phyloP scores from a whole-genome alignment of 2,888 invertebrate genomes.

The Cephalotes varians region DNA sequence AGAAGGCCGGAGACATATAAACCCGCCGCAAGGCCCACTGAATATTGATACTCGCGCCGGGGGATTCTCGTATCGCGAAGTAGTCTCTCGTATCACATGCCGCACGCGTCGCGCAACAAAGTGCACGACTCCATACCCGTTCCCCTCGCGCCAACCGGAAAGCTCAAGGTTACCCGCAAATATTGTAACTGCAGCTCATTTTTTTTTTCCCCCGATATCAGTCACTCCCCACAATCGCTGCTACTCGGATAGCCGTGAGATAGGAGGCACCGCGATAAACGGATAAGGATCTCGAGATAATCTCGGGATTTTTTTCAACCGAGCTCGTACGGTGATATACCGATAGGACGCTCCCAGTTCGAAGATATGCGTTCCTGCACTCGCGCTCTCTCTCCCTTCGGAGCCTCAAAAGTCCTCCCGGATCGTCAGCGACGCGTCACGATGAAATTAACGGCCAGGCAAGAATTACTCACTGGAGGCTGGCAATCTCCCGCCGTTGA shows the following conservation, averaged over 20 bases:
- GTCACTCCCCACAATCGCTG: not conserved
- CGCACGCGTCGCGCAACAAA: conserved; percentile 38
- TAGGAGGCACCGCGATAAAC: not conserved
- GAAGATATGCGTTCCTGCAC: not conserved
- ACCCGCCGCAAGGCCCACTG: not conserved
- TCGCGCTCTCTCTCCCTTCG: not conserved
- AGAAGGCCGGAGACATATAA: conserved; percentile 9
- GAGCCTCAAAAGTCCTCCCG: not conserved
- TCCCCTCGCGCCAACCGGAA: conserved; percentile 10
- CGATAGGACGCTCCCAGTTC: not conserved
- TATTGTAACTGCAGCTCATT: conserved; percentile 4
- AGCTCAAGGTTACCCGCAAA: conserved; percentile 35
- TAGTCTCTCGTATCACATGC: conserved; percentile 28
- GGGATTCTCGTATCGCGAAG: conserved; percentile 22
- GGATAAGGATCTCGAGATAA: conserved; percentile 11
- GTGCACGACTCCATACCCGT: conserved; percentile 17
- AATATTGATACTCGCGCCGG: conserved; percentile 37
- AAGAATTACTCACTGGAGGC: conserved; percentile 11
- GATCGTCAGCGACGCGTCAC: not conserved
- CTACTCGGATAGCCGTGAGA: not conserved
- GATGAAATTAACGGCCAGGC: not conserved
- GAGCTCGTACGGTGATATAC: not conserved
- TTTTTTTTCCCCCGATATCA: conserved; percentile 19
- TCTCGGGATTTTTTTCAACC: not conserved
- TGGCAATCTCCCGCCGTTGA: not conserved